Evolutionary conservation across 2,113 vertebrate species (phyloP).

Genomic region (Heliornis fulica): DNA sequence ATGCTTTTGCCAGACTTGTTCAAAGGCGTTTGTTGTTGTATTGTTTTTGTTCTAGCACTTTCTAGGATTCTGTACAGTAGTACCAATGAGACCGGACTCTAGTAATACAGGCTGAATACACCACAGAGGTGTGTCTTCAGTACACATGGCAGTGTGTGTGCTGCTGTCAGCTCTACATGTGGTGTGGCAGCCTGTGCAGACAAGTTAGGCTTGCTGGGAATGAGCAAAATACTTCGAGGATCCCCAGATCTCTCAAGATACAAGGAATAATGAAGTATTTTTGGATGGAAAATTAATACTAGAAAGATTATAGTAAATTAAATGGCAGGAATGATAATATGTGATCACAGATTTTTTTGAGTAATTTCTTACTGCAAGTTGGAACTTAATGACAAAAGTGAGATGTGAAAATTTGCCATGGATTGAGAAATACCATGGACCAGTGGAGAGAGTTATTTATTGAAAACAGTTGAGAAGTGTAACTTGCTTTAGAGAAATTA

Average conservation of each 20-base stretch:
- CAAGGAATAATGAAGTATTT: not conserved
- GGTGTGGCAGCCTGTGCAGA: not conserved
- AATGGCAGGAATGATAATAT: not conserved
- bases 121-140: not conserved
- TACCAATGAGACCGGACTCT: not conserved
- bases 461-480: not conserved
- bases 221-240: not conserved
- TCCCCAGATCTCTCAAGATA: not conserved
- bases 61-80: not conserved
- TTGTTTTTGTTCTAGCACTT: not conserved
- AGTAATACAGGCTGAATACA: not conserved
- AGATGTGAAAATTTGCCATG: not conserved
- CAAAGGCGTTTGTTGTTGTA: too few species aligned
- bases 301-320: not conserved
- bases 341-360: not conserved
- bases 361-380: not conserved
- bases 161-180: not conserved
- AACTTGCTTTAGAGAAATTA: not conserved
- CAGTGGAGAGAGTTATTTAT: not conserved
- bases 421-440: not conserved
- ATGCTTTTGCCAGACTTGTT: not conserved
- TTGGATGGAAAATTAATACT: not conserved
- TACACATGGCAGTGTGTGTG: not conserved
- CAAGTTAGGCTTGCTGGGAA: not conserved
- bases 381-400: not conserved